Conservation (phyloP, 2,888 invertebrate species). For the Fragum fragum region DNA sequence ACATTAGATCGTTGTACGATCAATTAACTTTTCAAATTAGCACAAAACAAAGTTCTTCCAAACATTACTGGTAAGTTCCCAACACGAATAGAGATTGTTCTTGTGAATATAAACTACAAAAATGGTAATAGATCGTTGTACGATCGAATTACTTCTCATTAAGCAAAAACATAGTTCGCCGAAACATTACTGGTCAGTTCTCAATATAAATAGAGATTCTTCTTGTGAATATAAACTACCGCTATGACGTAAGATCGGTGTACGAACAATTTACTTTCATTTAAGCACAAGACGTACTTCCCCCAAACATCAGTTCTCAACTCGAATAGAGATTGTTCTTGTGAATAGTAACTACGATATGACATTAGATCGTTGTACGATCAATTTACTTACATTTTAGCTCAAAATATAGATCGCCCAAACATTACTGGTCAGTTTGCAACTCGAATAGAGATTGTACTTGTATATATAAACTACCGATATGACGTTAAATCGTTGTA, state of each 20-base stretch:
- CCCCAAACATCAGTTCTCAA: not conserved
- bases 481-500: slow-evolving; percentile 73
- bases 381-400: slow-evolving; percentile 15
- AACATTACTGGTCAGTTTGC: slow-evolving; percentile 67
- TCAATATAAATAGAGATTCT: too few relatives aligned
- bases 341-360: slow-evolving; percentile 44
- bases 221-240: too few relatives aligned
- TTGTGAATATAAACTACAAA: too few relatives aligned
- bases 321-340: not conserved
- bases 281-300: not conserved
- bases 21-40: slow-evolving; percentile 12
- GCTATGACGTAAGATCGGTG: too few relatives aligned
- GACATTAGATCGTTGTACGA: slow-evolving; percentile 75
- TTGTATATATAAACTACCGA: slow-evolving; percentile 69
- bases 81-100: too few relatives aligned
- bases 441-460: slow-evolving; percentile 70
- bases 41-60: too few relatives aligned
- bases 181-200: too few relatives aligned
- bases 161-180: too few relatives aligned
- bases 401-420: slow-evolving; percentile 51
- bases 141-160: not conserved
- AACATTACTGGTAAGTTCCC: too few relatives aligned
- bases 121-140: too few relatives aligned
- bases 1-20: slow-evolving; percentile 74
- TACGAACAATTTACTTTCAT: too few relatives aligned